phyloP scores from a whole-genome alignment of 2,888 invertebrate genomes.

The Eumacrocentrus americanus region DNA sequence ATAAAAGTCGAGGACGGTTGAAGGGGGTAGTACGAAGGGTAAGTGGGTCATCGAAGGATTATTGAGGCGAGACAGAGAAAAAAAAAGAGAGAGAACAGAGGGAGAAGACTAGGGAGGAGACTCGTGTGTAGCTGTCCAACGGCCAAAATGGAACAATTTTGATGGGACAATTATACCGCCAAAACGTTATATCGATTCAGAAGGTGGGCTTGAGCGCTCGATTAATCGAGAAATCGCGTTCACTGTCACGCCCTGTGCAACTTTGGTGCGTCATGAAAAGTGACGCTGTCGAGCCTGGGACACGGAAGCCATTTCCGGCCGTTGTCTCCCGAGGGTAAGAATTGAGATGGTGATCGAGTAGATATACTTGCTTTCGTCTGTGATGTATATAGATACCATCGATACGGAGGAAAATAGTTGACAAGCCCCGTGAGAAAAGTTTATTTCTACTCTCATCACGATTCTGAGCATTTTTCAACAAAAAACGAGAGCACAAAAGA shows the following conservation, averaged over 20 bases:
- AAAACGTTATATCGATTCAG: constrained; percentile 26
- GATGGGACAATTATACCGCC: constrained; percentile 25
- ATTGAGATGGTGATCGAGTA: constrained; percentile 1
- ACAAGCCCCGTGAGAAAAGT: no score
- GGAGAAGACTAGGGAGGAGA: background rate
- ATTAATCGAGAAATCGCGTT: constrained; percentile 30
- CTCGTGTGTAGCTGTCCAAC: background rate
- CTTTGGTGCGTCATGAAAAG: constrained; percentile 22
- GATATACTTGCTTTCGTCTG: no score
- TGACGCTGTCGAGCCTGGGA: constrained; percentile 23
- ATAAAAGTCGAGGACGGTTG: background rate
- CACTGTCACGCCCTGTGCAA: constrained; percentile 23
- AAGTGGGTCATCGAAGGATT: constrained; percentile 26
- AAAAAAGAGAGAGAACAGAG: background rate
- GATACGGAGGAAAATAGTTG: no score
- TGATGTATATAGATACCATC: constrained; percentile 16
- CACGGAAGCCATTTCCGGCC: constrained; percentile 24
- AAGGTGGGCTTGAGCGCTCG: constrained; percentile 14
- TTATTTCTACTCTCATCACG: no score
- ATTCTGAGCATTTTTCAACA: no score
- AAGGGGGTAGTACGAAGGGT: background rate
- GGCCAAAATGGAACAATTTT: constrained; percentile 22
- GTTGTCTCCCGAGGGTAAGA: constrained; percentile 21
- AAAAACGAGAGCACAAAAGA: no score
- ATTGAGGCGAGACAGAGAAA: background rate